Evolutionary conservation across 2,113 vertebrate species (phyloP).

Genomic region (Lota lota): DNA sequence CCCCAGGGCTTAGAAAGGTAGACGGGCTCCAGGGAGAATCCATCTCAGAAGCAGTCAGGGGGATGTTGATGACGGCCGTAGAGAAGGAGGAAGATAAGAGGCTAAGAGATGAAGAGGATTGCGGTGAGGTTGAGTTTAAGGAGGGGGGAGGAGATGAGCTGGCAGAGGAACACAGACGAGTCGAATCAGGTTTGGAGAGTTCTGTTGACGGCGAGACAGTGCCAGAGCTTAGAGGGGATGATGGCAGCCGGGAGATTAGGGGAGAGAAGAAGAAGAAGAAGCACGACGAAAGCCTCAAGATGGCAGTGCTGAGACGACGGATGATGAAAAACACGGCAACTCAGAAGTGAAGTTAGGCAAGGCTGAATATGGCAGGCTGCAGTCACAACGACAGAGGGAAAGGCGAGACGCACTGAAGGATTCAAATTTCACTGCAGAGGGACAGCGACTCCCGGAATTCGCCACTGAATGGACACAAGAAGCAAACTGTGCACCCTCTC

Average conservation of each 20-base stretch:
- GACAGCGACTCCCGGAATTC: not conserved
- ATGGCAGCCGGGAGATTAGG: no score
- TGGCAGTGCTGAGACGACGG: not conserved
- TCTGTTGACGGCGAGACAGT: not conserved
- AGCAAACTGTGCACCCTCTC: no score
- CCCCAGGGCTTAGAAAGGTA: conserved; percentile 3
- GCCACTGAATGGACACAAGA: not conserved
- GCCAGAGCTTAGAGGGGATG: no score
- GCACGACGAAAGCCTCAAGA: not conserved
- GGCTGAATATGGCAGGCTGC: not conserved
- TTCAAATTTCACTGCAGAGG: no score
- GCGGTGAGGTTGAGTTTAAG: not conserved
- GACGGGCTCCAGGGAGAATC: not conserved
- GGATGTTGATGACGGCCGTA: not conserved
- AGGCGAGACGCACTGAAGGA: not conserved
- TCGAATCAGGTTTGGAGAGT: not conserved
- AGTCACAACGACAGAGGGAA: not conserved
- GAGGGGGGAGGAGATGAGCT: not conserved
- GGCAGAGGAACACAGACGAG: not conserved
- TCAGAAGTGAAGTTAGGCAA: not conserved
- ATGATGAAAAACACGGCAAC: not conserved
- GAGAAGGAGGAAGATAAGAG: conserved; percentile 10
- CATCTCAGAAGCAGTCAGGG: not conserved
- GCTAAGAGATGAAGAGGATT: not conserved
- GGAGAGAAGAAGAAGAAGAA: not conserved